phyloP scores from a whole-genome alignment of 2,888 invertebrate species.

The Cybosia mesomella region DNA sequence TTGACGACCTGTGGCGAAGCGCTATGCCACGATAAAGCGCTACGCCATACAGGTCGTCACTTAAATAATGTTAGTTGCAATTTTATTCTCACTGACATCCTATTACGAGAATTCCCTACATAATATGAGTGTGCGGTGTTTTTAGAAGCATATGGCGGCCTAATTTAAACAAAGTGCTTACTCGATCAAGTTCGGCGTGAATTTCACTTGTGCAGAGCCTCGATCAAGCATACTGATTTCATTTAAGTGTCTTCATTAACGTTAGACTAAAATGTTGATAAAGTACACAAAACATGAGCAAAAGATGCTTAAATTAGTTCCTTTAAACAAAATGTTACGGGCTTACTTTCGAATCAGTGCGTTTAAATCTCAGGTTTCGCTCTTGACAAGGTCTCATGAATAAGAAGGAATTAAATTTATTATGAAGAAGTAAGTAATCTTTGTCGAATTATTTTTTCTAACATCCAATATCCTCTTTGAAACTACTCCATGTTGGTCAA shows the following conservation, averaged over 20 bases:
- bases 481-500: too few relatives aligned
- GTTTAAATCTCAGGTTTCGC: neutral
- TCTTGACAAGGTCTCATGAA: neutral
- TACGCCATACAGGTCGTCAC: too few relatives aligned
- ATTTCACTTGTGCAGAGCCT: neutral
- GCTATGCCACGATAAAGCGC: too few relatives aligned
- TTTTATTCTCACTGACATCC: neutral
- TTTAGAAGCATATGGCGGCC: slow-evolving; percentile 1
- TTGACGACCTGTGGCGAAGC: too few relatives aligned
- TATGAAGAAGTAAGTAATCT: too few relatives aligned
- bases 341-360: neutral
- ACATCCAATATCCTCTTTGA: too few relatives aligned
- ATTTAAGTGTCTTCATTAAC: slow-evolving; percentile 3
- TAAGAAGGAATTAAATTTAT: neutral
- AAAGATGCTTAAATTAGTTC: neutral
- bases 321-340: neutral
- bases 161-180: slow-evolving; percentile 1
- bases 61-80: neutral
- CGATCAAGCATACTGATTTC: slow-evolving; percentile 1
- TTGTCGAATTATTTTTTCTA: too few relatives aligned
- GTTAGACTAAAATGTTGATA: slow-evolving; percentile 4
- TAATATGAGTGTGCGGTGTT: neutral
- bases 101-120: neutral
- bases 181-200: neutral
- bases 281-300: too few relatives aligned